Evolutionary conservation across 2,113 vertebrate species (phyloP), one percentile per base, ranked within the genome.

Genomic region (Elaphurus davidianus): DNA sequence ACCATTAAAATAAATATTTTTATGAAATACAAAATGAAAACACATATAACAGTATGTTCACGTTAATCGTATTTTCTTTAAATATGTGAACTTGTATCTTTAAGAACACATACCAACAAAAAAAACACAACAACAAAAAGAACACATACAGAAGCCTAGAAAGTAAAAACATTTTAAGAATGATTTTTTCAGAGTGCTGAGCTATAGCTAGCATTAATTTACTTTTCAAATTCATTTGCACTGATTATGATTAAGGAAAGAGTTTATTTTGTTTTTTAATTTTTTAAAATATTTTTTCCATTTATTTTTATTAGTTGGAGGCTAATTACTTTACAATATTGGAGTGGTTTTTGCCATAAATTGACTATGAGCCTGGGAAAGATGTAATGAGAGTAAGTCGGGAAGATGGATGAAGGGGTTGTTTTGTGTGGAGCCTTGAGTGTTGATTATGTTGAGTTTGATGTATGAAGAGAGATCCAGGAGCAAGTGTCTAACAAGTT

Each of bases 51-150:
- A 59, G 0, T 40, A n/a, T 81, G 21, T 90, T 84, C 45, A 2
- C n/a, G 81, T 79, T 54, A 40, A 76, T 90, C 74, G n/a, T 8
- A 57, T 64, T 94, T 88, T 81, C 12, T 62, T 94, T 83, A 91
- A 52, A 11, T 71, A 16, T 54, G 10, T 45, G 89, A 91, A 54
- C 78, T 40, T 91, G 9, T 45, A 52, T 43, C 78, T 76, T 93
- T 50, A 55, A 36, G 36, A 85, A 67, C 7, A 83, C 4, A 52
- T 4, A 45, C 45, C 10, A 1, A 52, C n/a, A 52, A 52, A 4
- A 52, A 52, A 16, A 5, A 43, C 43, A 43, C 43, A 43, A 52
- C 14, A 52, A 15, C 50, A 52, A 16, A 16, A 52, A 52, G 14
- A 52, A 52, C 5, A 45, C 14, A 40, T 4, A 30, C 33, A 55